Percentiles rank a stretch among this genome's conserved stretches.
These are phyloP conservation scores for Dicyrtoma fusca DNA, from an alignment of 2,888 invertebrate species.

Conservation along the genomic window DNA sequence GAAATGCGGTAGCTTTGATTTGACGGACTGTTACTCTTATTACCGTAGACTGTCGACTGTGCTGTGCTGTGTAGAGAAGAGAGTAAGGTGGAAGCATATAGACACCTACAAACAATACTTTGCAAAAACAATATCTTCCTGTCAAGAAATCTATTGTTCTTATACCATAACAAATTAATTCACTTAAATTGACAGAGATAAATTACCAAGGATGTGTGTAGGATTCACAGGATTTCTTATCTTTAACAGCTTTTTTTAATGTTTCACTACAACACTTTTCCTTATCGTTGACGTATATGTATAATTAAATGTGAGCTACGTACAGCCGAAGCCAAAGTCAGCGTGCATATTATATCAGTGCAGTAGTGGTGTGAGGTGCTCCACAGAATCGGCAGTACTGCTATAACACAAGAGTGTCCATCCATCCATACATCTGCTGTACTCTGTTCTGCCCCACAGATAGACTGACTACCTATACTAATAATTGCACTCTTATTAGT, in stretches of 20 bases:
- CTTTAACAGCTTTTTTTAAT: not conserved
- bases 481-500: no score
- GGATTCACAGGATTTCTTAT: not conserved
- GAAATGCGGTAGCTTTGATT: no score
- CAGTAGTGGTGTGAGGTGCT: no score
- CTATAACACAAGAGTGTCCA: no score
- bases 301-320: not conserved
- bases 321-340: no score
- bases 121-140: conserved; percentile 5
- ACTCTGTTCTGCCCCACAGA: no score
- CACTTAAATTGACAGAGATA: conserved; percentile 27
- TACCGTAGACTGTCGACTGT: not conserved
- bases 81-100: not conserved
- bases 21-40: no score
- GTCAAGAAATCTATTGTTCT: conserved; percentile 15
- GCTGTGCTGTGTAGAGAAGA: not conserved
- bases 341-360: no score
- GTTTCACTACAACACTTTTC: not conserved
- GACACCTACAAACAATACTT: not conserved
- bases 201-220: not conserved
- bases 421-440: no score
- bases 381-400: no score
- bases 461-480: no score
- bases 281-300: no score
- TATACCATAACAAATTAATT: conserved; percentile 24